A percentile compares a stretch with the other conserved stretches of the same genome.
These are phyloP conservation scores for Pedetes capensis DNA, from an alignment of 2,113 vertebrate genomes.

Conservation along the genomic window DNA sequence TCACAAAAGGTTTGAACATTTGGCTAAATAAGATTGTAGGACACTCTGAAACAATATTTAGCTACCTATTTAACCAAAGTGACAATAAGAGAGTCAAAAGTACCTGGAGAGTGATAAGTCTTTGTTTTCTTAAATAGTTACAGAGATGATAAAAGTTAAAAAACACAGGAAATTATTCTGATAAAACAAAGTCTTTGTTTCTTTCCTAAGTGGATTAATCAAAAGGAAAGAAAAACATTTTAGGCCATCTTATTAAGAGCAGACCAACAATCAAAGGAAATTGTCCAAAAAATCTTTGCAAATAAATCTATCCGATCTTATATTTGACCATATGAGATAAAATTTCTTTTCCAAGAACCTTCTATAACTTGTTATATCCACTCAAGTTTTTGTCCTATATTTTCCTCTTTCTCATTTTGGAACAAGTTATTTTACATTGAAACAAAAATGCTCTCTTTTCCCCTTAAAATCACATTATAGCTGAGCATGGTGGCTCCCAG, in stretches of 20 bases:
- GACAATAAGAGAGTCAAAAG: not conserved
- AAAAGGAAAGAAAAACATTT: not conserved
- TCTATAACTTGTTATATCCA: not conserved
- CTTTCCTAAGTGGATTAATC: not conserved
- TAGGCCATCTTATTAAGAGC: not conserved
- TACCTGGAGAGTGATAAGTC: not conserved
- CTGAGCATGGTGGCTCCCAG: too few species aligned
- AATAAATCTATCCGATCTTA: not conserved
- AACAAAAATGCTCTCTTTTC: not conserved
- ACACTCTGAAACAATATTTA: not conserved
- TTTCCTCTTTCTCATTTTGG: not conserved
- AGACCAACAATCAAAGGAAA: constrained; percentile 6
- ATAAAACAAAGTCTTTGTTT: not conserved
- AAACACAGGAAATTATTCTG: not conserved
- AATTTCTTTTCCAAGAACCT: not conserved
- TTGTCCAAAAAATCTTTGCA: not conserved
- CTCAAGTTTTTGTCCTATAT: not conserved
- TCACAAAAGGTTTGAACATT: not conserved
- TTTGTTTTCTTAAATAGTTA: not conserved
- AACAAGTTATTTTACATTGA: not conserved
- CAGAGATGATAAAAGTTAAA: not conserved
- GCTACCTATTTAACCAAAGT: not conserved
- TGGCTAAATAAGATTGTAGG: not conserved
- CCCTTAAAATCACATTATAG: not conserved
- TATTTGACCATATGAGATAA: not conserved